Conservation (phyloP, 2,888 invertebrate species). For the Phengaris arion region DNA sequence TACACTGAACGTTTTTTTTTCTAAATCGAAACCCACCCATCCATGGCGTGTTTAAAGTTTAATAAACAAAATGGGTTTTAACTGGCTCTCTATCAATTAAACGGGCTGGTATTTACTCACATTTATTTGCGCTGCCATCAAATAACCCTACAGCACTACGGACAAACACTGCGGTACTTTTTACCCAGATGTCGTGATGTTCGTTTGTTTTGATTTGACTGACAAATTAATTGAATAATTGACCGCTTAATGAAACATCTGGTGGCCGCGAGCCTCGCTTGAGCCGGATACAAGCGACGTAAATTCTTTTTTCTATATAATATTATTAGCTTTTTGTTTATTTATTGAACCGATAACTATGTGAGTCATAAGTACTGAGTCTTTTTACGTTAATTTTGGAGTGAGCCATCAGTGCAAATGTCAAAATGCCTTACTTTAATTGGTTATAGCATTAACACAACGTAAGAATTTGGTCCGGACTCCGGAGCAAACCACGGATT, state of each 20-base stretch:
- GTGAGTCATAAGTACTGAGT: too few species aligned
- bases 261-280: background rate
- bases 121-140: background rate
- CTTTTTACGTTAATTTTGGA: too few species aligned
- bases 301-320: too few species aligned
- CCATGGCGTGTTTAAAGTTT: conserved; percentile 15
- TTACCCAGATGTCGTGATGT: conserved; percentile 13
- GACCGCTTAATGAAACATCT: background rate
- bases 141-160: conserved; percentile 13
- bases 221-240: background rate
- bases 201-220: background rate
- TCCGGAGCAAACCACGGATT: too few species aligned
- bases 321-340: too few species aligned
- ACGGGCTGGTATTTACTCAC: background rate
- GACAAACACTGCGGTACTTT: conserved; percentile 9
- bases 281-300: too few species aligned
- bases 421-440: too few species aligned
- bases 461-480: too few species aligned
- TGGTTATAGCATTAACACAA: too few species aligned
- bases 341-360: too few species aligned
- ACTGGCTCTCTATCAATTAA: conserved; percentile 11
- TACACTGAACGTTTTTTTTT: background rate
- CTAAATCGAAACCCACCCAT: background rate
- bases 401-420: too few species aligned
- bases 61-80: conserved; percentile 17